These are phyloP conservation scores for Orestias chungarensis DNA, from an alignment of 2,797 vertebrate genomes.

Conservation along the genomic window DNA sequence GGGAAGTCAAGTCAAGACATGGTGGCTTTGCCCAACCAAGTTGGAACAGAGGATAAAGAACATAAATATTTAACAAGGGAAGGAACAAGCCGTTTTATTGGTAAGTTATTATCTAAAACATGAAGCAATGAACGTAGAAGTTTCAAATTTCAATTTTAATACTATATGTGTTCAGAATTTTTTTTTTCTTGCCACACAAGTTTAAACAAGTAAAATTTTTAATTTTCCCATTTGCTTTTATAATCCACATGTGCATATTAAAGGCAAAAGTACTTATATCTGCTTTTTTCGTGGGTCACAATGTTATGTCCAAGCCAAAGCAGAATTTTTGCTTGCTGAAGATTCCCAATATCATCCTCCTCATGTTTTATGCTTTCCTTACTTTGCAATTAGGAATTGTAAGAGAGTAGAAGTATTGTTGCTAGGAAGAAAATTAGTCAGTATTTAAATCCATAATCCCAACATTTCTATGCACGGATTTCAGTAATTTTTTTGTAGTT, in stretches of 20 bases:
- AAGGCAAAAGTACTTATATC: neutral
- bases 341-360: neutral
- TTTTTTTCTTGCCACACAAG: no score
- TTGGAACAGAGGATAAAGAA: conserved; percentile 16
- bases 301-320: neutral
- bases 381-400: neutral
- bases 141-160: neutral
- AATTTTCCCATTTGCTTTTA: no score
- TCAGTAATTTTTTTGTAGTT: neutral
- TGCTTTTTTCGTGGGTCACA: neutral
- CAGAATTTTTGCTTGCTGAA: neutral
- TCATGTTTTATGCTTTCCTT: neutral
- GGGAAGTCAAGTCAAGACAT: conserved; percentile 52
- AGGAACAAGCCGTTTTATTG: neutral
- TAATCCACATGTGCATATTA: no score
- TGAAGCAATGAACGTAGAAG: neutral
- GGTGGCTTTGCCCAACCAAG: conserved; percentile 35
- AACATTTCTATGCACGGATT: neutral
- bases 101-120: neutral
- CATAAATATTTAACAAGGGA: conserved; percentile 21
- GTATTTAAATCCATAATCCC: neutral
- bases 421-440: no score
- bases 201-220: no score
- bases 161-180: no score
- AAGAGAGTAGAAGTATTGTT: neutral